Percentiles rank a stretch among this genome's conserved stretches.
These are phyloP conservation scores for Caenorhabditis sp. DNA, from an alignment of 2,888 invertebrate species.

Conservation along the genomic window DNA sequence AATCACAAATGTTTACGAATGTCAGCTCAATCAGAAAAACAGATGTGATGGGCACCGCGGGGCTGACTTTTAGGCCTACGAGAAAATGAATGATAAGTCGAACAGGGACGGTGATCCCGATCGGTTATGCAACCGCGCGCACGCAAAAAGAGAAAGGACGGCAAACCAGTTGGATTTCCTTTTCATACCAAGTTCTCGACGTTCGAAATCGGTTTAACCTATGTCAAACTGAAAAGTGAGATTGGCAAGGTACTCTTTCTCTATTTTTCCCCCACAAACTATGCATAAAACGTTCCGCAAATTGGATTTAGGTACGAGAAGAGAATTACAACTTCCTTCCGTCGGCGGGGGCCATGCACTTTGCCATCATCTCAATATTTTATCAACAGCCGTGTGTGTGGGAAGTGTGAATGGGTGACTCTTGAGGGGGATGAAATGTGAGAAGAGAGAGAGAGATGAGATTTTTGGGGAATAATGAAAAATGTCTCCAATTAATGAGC, in stretches of 20 bases:
- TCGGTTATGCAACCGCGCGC: conserved; percentile 26
- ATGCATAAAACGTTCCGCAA: no score
- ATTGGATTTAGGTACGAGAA: neutral
- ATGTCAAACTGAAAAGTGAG: neutral
- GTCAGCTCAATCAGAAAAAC: conserved; percentile 27
- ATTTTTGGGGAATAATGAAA: conserved; percentile 38
- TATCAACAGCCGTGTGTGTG: conserved; percentile 37
- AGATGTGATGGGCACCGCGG: conserved; percentile 1
- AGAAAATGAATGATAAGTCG: no score
- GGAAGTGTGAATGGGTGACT: conserved; percentile 18
- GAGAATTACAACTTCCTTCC: conserved; percentile 2
- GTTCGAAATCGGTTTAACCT: conserved; percentile 35
- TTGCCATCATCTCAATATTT: conserved; percentile 13
- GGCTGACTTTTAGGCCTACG: neutral
- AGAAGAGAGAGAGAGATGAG: conserved; percentile 12
- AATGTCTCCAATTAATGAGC: conserved; percentile 50
- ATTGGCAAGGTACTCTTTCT: neutral
- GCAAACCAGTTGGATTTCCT: conserved; percentile 30
- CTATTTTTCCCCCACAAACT: no score
- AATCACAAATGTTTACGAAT: conserved; percentile 28
- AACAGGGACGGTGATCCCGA: no score
- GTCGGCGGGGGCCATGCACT: no score
- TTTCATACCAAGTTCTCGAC: conserved; percentile 5
- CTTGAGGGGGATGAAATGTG: conserved; percentile 19
- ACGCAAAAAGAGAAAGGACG: conserved; percentile 22